Percentiles rank a stretch among this genome's conserved stretches.
phyloP scores from a whole-genome alignment of 2,113 vertebrate species.

The Tragulus kanchil region DNA sequence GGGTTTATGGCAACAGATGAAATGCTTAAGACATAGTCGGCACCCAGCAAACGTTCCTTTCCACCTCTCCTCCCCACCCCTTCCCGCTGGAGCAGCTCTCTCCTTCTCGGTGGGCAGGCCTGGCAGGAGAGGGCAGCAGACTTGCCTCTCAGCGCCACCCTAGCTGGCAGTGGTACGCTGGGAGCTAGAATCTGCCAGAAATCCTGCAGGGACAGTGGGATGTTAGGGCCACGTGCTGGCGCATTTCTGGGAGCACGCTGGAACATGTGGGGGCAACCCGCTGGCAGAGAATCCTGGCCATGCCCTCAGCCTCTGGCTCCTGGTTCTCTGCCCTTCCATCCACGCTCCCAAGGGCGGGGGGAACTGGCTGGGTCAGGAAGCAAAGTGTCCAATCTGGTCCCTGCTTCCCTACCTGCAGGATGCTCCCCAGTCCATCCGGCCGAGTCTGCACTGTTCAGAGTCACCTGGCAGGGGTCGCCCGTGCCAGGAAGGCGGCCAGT shows the following conservation, averaged over 20 bases:
- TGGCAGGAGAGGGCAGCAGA: background rate
- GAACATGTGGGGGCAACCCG: background rate
- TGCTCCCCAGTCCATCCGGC: background rate
- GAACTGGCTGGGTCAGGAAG: background rate
- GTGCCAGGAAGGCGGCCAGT: background rate
- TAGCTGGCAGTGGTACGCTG: background rate
- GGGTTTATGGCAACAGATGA: background rate
- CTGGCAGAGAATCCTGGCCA: background rate
- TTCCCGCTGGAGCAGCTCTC: background rate
- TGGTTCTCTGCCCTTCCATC: background rate
- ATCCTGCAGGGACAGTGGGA: background rate
- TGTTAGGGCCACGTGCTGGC: background rate
- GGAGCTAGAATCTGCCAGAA: background rate
- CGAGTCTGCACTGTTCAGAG: background rate
- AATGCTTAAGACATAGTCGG: background rate
- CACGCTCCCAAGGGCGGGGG: background rate
- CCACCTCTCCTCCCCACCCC: background rate
- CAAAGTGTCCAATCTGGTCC: background rate
- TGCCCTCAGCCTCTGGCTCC: background rate
- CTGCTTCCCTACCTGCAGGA: background rate
- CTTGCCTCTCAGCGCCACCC: background rate
- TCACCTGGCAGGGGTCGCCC: background rate
- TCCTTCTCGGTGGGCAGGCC: background rate
- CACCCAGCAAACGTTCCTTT: background rate
- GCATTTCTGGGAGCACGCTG: background rate